Evolutionary conservation across 2,113 vertebrate genomes (phyloP).

Genomic region (Coptodon rendalli): DNA sequence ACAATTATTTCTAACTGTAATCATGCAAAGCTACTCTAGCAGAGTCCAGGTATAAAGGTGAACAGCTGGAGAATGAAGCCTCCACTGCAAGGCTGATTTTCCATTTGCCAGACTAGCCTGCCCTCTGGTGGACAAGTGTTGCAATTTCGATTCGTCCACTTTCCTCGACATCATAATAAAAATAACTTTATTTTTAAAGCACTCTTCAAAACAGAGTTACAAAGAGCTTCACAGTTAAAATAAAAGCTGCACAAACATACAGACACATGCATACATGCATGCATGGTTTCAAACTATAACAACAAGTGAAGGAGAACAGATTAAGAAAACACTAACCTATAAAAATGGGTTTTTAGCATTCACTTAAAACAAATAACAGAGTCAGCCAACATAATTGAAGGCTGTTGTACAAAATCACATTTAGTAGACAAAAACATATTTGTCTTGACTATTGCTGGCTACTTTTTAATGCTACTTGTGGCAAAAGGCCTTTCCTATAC

Average conservation of each 20-base stretch:
- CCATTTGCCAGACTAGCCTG: not conserved
- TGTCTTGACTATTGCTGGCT: not conserved
- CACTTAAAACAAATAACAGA: not conserved
- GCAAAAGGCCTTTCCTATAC: not conserved
- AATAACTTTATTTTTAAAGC: not conserved
- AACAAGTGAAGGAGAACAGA: not conserved
- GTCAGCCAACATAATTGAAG: not conserved
- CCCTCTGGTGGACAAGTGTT: constrained; percentile 2
- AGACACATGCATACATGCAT: not conserved
- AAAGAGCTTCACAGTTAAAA: not conserved
- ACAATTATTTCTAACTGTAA: not conserved
- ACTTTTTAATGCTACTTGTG: not conserved
- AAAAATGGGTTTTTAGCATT: not conserved
- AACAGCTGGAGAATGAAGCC: not conserved
- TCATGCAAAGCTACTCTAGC: not conserved
- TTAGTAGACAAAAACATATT: not conserved
- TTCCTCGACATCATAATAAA: not conserved
- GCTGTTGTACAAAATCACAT: not conserved
- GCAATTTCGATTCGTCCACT: not conserved
- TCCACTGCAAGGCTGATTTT: not conserved
- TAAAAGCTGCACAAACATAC: not conserved
- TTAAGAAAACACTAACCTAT: not conserved
- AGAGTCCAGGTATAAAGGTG: not conserved
- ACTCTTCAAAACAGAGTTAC: not conserved
- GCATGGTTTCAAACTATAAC: not conserved